These are phyloP conservation scores for Carassius carassius DNA, from an alignment of 2,113 vertebrate species.

Conservation along the genomic window DNA sequence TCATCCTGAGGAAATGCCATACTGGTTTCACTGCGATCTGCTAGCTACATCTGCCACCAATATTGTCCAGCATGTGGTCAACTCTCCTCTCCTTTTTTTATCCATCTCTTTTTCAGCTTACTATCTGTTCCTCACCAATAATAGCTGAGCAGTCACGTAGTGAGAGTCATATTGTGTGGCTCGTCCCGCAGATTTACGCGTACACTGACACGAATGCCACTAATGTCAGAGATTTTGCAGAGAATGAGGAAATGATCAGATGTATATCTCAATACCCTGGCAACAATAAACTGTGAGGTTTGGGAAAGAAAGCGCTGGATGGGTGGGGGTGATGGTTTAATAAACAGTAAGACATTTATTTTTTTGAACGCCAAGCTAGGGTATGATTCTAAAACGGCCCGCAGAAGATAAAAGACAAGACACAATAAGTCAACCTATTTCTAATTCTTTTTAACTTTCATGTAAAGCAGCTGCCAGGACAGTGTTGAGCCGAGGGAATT, in stretches of 20 bases:
- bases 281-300: slow-evolving; percentile 36
- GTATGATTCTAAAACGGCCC: background rate
- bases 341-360: slow-evolving; percentile 38
- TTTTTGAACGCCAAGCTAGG: background rate
- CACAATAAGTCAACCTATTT: slow-evolving; percentile 40
- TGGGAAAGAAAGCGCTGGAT: slow-evolving; percentile 24
- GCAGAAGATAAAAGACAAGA: slow-evolving; percentile 36
- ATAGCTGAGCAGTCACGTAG: slow-evolving; percentile 69
- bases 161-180: slow-evolving; percentile 71
- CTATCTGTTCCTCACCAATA: slow-evolving; percentile 54
- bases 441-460: background rate
- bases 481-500: slow-evolving; percentile 25
- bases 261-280: slow-evolving; percentile 35
- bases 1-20: slow-evolving; percentile 88
- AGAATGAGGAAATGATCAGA: slow-evolving; percentile 57
- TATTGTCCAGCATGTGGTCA: slow-evolving; percentile 85
- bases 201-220: slow-evolving; percentile 38
- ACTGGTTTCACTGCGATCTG: slow-evolving; percentile 77
- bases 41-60: slow-evolving; percentile 88
- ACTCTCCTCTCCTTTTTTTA: slow-evolving; percentile 70
- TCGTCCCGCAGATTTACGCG: slow-evolving; percentile 37
- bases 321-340: slow-evolving; percentile 42
- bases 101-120: slow-evolving; percentile 64
- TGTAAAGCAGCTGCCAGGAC: background rate
- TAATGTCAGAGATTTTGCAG: slow-evolving; percentile 52